Evolutionary conservation across 2,113 vertebrate genomes (phyloP).

Genomic region (Hemichromis elongatus): DNA sequence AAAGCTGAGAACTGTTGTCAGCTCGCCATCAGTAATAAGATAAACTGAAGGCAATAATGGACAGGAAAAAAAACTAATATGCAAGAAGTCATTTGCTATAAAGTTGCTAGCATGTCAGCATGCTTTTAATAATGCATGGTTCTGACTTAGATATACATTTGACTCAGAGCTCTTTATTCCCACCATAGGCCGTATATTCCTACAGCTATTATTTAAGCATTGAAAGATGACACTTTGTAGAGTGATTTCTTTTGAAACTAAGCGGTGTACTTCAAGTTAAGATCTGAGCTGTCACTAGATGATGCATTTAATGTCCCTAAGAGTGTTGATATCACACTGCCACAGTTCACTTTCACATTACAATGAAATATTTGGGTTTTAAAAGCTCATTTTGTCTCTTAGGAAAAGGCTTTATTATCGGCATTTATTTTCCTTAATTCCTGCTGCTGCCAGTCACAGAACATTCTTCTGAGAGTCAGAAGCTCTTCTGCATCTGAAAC

Average conservation of each 20-base stretch:
- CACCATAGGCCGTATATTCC: neutral
- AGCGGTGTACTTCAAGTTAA: neutral
- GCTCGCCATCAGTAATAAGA: neutral
- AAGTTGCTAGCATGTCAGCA: neutral
- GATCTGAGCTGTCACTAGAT: neutral
- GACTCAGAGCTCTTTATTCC: neutral
- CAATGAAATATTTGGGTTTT: neutral
- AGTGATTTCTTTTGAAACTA: neutral
- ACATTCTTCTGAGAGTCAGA: neutral
- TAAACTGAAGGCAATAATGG: neutral
- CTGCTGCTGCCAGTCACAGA: neutral
- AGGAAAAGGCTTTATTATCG: neutral
- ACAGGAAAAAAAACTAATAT: neutral
- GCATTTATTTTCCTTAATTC: neutral
- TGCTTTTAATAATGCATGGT: neutral
- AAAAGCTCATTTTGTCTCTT: neutral
- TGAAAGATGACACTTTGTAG: neutral
- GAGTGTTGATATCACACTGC: neutral
- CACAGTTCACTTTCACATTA: neutral
- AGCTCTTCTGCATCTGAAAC: neutral
- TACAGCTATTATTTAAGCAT: neutral
- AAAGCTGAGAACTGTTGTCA: constrained; percentile 4
- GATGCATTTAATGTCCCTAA: neutral
- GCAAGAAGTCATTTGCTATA: neutral
- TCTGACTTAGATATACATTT: neutral